Base-by-base conservation (phyloP, 1,140 invertebrate genomes). In the Megalonaias nervosa region DNA sequence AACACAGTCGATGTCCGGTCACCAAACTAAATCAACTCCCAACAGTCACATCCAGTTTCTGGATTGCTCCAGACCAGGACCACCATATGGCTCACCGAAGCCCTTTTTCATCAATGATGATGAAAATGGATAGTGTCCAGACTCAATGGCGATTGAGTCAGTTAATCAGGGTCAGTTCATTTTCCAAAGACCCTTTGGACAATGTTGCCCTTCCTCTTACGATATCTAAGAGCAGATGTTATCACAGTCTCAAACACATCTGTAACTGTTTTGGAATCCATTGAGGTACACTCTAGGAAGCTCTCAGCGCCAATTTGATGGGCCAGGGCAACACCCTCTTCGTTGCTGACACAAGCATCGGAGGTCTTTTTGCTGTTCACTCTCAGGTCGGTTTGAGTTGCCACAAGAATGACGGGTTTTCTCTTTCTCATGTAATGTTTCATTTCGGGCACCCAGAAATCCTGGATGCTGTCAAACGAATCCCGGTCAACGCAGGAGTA, bases 401-500 rank as follows among this genome's bases (percentile, higher is more conserved):
- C 76, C 2, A 78, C 76, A 16, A 78, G 71, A 16, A 78, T 68
- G 21, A 78, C 69, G 15, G 76, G 76, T 21, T 74, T 73, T 38
- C 76, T 57, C 19, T 67, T 64, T 13, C 73, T 64, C 38, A 59
- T 55, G 59, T 71, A n/a, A n/a, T 73, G 61, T 56, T 93, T 92
- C 14, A 93, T 90, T 84, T 93, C 93, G 19, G 92, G 91, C 71
- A 90, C 86, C 92, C 92, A 90, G 92, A 98, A 99, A 79, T 97
- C 97, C 86, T 97, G 93, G 69, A 99, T 97, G 91, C 99, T 99
- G 91, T 99, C 97, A 92, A 99, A 99, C 78, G 97, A 98, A 14
- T 98, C 97, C 72, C 98, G 97, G 81, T 97, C 98, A 59, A 99
- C 97, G 76, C 99, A 98, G 84, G 97, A 99, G 92, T 99, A 99